A percentile compares a stretch with the other conserved stretches of the same genome.
These are phyloP conservation scores for Catamblyrhynchus diadema DNA, from an alignment of 2,797 vertebrate species.

Conservation along the genomic window DNA sequence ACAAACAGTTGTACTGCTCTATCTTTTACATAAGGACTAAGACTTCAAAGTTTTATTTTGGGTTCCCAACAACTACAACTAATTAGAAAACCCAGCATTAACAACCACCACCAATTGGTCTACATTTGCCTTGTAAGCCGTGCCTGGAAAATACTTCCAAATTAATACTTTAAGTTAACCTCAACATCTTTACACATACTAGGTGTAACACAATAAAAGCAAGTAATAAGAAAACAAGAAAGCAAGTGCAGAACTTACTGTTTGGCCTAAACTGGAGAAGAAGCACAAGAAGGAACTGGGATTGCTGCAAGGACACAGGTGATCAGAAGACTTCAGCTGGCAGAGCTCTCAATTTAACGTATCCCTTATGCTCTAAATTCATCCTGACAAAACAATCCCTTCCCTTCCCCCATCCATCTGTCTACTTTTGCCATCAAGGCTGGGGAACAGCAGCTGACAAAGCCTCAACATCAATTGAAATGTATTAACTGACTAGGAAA, in stretches of 20 bases:
- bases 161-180: not conserved
- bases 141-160: not conserved
- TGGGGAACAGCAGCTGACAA: not conserved
- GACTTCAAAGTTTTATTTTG: constrained; percentile 46
- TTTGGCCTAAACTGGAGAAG: not conserved
- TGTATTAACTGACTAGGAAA: not conserved
- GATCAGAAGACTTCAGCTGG: not conserved
- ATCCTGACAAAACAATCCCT: constrained; percentile 8
- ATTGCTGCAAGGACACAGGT: not conserved
- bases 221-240: not conserved
- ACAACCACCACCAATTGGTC: not conserved
- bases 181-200: not conserved
- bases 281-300: not conserved
- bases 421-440: not conserved
- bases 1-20: constrained; percentile 67
- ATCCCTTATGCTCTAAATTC: not conserved
- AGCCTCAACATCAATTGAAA: not conserved
- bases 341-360: not conserved
- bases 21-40: constrained; percentile 38
- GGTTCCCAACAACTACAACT: not conserved
- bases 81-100: not conserved
- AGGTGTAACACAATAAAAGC: not conserved
- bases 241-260: not conserved
- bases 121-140: not conserved
- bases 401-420: constrained; percentile 19